phyloP scores from a whole-genome alignment of 1,140 invertebrate genomes.

The Laupala kohalensis region DNA sequence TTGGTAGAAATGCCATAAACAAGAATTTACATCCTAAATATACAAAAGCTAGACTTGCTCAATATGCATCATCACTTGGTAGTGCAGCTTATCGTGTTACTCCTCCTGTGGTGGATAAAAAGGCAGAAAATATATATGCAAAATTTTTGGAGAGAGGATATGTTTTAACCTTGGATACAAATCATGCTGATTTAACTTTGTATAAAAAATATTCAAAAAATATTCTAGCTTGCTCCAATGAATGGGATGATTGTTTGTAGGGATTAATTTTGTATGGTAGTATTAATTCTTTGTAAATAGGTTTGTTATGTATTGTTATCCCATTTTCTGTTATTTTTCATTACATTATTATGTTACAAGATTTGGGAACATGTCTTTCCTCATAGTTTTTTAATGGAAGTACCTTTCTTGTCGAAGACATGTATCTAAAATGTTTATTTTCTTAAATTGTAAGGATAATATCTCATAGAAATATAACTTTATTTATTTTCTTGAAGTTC shows the following conservation, averaged over 20 bases:
- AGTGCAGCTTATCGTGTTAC: slow-evolving; percentile 35
- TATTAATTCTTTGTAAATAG: too few species aligned
- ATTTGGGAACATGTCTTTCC: too few species aligned
- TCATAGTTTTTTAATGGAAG: too few species aligned
- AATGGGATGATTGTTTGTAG: slow-evolving; percentile 7
- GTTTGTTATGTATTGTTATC: too few species aligned
- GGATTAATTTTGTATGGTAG: too few species aligned
- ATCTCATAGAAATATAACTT: too few species aligned
- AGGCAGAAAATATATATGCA: slow-evolving; percentile 48
- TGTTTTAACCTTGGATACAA: slow-evolving; percentile 30
- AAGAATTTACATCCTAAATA: slow-evolving; percentile 30
- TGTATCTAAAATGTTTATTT: too few species aligned
- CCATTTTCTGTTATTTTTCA: too few species aligned
- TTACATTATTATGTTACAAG: too few species aligned
- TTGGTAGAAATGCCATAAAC: slow-evolving; percentile 41
- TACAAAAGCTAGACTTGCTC: slow-evolving; percentile 22
- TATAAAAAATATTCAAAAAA: slow-evolving; percentile 29
- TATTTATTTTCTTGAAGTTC: too few species aligned
- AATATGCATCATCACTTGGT: slow-evolving; percentile 31
- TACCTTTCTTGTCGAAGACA: too few species aligned
- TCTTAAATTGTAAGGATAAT: too few species aligned
- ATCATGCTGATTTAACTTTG: slow-evolving; percentile 26
- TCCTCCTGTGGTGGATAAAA: slow-evolving; percentile 45
- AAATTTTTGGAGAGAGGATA: slow-evolving; percentile 40
- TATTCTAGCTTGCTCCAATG: background rate